Evolutionary conservation across 2,113 vertebrate genomes (phyloP).

Genomic region (Sinocyclocheilus rhinocerous): DNA sequence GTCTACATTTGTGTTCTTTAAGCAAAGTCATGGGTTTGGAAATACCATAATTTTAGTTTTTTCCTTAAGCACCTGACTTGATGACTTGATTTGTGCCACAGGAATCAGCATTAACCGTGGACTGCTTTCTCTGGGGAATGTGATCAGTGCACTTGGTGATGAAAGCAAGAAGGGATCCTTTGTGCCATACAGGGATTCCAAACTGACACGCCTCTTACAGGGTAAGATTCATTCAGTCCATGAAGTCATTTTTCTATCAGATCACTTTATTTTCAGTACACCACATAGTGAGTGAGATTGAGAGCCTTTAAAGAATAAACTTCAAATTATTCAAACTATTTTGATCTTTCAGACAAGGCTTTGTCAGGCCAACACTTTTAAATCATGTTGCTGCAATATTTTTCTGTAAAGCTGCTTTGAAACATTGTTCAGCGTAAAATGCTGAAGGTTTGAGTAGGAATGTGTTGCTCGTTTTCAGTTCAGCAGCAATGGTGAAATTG

Average conservation of each 20-base stretch:
- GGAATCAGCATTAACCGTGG: slow-evolving; percentile 97
- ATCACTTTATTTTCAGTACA: not conserved
- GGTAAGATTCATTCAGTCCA: slow-evolving; percentile 71
- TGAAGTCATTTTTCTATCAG: not conserved
- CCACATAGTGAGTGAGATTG: not conserved
- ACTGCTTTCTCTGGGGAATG: slow-evolving; percentile 91
- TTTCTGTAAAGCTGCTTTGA: too few relatives aligned
- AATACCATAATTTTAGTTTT: not conserved
- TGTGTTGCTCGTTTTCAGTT: not conserved
- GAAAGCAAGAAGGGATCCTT: slow-evolving; percentile 88
- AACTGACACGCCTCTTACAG: slow-evolving; percentile 91
- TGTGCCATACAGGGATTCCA: slow-evolving; percentile 64
- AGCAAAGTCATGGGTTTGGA: not conserved
- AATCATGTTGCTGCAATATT: not conserved
- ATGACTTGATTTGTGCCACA: slow-evolving; percentile 56
- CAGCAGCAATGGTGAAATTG: not conserved
- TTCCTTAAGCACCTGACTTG: not conserved
- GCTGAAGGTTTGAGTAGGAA: not conserved
- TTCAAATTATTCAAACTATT: too few relatives aligned
- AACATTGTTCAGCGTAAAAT: not conserved
- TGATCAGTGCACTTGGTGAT: slow-evolving; percentile 97
- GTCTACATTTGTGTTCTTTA: not conserved
- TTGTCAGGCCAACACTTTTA: not conserved
- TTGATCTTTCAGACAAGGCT: too few relatives aligned
- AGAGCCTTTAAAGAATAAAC: too few relatives aligned